Conservation (phyloP, 2,797 vertebrate species). For the Graptemys geographica region DNA sequence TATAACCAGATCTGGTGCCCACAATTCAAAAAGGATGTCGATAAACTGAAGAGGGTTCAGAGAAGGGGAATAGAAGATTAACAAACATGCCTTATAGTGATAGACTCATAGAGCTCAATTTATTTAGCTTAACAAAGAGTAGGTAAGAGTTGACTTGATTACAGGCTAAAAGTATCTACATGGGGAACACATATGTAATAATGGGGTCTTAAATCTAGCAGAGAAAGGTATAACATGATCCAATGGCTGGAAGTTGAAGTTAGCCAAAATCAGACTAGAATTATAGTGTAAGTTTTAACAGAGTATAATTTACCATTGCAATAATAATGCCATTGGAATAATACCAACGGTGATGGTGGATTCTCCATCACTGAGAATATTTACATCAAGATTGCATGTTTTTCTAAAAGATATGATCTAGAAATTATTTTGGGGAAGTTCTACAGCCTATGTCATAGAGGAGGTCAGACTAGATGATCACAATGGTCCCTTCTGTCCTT, state of each 20-base stretch:
- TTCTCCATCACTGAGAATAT: not conserved
- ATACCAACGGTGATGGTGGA: not conserved
- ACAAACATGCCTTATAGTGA: not conserved
- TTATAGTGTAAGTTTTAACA: not conserved
- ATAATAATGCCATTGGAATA: not conserved
- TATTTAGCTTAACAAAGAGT: not conserved
- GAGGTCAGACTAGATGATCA: not conserved
- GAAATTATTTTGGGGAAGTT: not conserved
- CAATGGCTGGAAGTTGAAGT: not conserved
- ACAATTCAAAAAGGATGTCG: not conserved
- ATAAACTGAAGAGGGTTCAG: not conserved
- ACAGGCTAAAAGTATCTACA: not conserved
- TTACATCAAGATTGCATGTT: not conserved
- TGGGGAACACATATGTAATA: not conserved
- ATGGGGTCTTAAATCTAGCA: not conserved
- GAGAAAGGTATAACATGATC: no score
- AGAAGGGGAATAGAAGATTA: not conserved
- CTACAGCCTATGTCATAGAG: not conserved
- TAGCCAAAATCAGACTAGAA: no score
- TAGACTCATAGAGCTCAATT: not conserved
- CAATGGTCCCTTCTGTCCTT: not conserved
- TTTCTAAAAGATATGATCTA: not conserved
- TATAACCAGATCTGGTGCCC: not conserved
- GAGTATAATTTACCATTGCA: not conserved
- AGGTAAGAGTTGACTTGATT: not conserved